Evolutionary conservation across 2,797 vertebrate genomes (phyloP), one percentile per base, ranked within the genome.

Genomic region (Sebastes minor): DNA sequence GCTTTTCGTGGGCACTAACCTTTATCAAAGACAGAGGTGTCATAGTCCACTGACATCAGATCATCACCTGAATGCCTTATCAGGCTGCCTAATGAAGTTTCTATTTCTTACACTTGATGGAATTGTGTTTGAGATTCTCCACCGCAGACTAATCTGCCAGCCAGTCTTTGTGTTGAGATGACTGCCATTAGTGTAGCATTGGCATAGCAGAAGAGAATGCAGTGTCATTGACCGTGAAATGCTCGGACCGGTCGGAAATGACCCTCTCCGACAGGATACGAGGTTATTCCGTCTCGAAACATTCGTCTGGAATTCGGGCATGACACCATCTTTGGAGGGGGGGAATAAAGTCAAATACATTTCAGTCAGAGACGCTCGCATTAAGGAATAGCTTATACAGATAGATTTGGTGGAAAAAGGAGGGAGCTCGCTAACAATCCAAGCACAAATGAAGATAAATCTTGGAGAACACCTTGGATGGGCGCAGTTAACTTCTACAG

Each of bases 1-100:
- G 83, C 72, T 85, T 84, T 87, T 65, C 52, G 2, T 69, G 55
- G 66, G 69, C 74, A 25, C 64, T 80, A 82, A 92, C 91, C 86
- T 93, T 92, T 87, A 88, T 90, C 89, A 91, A 88, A 90, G 85
- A 87, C 81, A 78, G 56, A 85, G 62, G 74, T 88, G 89, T 89
- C 87, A 81, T 71, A 55, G 71, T 76, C 79, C 38, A 5, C 80
- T 68, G 81, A 80, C 82, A 81, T 85, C 71, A 72, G 85, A 84
- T 86, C 82, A 61, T 78, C 76, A 57, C 70, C 80, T 73, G 84
- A 86, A 89, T 77, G 60, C 16, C 33, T 91, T 78, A 90, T 74
- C 57, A 6, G 84, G 76, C 68, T 85, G 76, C 71, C 83, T 86
- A 88, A 89, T 88, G 78, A 88, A 76, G 84, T 78, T 80, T 91